phyloP scores from a whole-genome alignment of 1,140 invertebrate species.

The Drosophila pectinifera region DNA sequence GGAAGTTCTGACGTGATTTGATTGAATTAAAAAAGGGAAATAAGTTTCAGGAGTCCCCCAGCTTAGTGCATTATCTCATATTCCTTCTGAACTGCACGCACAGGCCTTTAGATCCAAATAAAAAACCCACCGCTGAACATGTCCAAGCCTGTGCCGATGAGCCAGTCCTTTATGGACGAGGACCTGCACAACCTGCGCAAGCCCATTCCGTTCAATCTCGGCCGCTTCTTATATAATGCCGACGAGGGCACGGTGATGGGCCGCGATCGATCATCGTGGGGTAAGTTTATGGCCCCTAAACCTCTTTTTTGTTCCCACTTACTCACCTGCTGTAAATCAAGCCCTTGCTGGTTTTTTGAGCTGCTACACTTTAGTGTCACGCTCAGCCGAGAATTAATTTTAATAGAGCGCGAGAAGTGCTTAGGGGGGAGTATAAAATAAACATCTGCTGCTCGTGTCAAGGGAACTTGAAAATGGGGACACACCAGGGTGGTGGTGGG shows the following conservation, averaged over 20 bases:
- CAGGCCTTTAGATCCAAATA: conserved; percentile 31
- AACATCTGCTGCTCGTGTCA: conserved; percentile 7
- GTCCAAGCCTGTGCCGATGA: conserved; percentile 76
- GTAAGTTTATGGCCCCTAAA: conserved; percentile 85
- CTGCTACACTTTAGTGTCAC: conserved; percentile 5
- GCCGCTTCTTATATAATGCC: conserved; percentile 89
- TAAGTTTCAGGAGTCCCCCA: not conserved
- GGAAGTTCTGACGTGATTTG: too few species aligned
- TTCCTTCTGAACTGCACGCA: not conserved
- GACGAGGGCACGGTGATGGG: conserved; percentile 90
- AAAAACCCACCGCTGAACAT: conserved; percentile 61
- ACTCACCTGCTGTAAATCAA: conserved; percentile 16
- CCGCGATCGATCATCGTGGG: conserved; percentile 90
- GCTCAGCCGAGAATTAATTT: conserved; percentile 6
- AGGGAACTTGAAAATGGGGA: conserved; percentile 6
- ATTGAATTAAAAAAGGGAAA: not conserved
- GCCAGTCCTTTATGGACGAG: conserved; percentile 63
- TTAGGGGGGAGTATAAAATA: conserved; percentile 26
- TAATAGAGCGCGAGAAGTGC: conserved; percentile 20
- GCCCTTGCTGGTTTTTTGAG: not conserved
- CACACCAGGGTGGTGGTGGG: conserved; percentile 1
- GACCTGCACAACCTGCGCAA: conserved; percentile 65
- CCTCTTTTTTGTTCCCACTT: not conserved
- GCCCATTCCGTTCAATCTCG: conserved; percentile 70
- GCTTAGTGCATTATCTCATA: not conserved